phyloP scores from a whole-genome alignment of 2,888 invertebrate species.

The Microchrysa polita region DNA sequence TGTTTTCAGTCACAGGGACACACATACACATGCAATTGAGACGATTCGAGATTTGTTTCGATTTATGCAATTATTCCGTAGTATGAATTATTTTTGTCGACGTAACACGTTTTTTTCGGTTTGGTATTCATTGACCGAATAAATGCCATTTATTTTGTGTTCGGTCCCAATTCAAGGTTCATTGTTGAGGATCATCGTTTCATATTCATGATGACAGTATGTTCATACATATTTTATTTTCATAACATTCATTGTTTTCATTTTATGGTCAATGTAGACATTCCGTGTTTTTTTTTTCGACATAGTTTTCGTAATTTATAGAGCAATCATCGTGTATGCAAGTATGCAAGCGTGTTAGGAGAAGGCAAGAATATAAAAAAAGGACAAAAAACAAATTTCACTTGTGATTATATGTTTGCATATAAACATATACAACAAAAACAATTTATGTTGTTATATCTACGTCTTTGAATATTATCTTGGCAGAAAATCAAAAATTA shows the following conservation, averaged over 20 bases:
- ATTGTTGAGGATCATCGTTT: too few species aligned
- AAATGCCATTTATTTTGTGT: constrained; percentile 26
- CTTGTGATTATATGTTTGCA: constrained; percentile 33
- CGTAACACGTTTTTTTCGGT: not conserved
- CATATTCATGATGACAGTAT: constrained; percentile 9
- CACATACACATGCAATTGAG: not conserved
- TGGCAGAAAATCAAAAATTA: not conserved
- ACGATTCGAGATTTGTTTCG: not conserved
- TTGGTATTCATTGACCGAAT: constrained; percentile 28
- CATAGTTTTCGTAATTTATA: not conserved
- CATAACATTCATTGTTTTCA: too few species aligned
- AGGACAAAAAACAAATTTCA: constrained; percentile 50
- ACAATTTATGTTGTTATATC: not conserved
- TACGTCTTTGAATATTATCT: not conserved
- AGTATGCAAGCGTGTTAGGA: not conserved
- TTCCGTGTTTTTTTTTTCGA: too few species aligned
- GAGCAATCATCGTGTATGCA: not conserved
- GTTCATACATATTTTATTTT: not conserved
- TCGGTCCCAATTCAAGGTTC: constrained; percentile 7
- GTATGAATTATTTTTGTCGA: not conserved
- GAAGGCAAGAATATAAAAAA: constrained; percentile 40
- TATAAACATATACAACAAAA: constrained; percentile 6
- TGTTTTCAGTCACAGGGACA: too few species aligned
- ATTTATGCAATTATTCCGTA: not conserved
- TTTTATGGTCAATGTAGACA: too few species aligned